Evolutionary conservation across 2,797 vertebrate species (phyloP).

Genomic region (Esox lucius): DNA sequence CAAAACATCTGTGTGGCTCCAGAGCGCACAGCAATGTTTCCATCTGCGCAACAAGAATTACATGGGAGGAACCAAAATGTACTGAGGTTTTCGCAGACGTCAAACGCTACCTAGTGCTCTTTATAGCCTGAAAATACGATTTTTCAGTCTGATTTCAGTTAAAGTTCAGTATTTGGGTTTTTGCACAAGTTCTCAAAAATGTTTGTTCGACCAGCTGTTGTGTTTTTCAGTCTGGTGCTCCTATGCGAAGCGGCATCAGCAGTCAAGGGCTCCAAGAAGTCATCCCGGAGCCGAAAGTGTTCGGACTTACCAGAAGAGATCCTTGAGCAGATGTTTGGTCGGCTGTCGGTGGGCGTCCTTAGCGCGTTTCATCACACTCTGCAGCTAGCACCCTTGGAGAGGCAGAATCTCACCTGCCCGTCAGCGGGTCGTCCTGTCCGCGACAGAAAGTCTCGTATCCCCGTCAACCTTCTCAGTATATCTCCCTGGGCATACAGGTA

Average conservation of each 20-base stretch:
- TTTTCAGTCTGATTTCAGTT: neutral
- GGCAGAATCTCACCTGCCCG: constrained; percentile 84
- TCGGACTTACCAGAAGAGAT: constrained; percentile 88
- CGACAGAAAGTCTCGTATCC: constrained; percentile 75
- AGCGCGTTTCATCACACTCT: constrained; percentile 93
- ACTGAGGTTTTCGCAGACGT: constrained; percentile 2
- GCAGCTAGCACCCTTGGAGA: constrained; percentile 83
- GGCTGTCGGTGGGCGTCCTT: constrained; percentile 88
- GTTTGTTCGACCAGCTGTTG: constrained; percentile 39
- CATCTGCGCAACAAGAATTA: neutral
- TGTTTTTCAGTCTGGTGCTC: constrained; percentile 56
- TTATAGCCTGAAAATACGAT: neutral
- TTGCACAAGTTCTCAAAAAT: constrained; percentile 35
- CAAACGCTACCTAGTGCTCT: neutral
- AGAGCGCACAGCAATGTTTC: neutral
- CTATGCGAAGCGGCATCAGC: constrained; percentile 49
- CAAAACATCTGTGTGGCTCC: neutral
- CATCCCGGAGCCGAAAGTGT: constrained; percentile 75
- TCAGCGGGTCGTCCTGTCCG: constrained; percentile 51
- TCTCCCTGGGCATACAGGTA: constrained; percentile 90
- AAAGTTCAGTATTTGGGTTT: constrained; percentile 1
- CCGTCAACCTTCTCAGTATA: constrained; percentile 88
- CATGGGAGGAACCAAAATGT: constrained; percentile 2
- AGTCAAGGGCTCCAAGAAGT: constrained; percentile 69
- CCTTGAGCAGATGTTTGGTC: constrained; percentile 92